Evolutionary conservation across 53 echinoderm and acorn worm species (phyloP), one percentile per base, ranked within the genome.

Genomic region (Holothuria scabra): DNA sequence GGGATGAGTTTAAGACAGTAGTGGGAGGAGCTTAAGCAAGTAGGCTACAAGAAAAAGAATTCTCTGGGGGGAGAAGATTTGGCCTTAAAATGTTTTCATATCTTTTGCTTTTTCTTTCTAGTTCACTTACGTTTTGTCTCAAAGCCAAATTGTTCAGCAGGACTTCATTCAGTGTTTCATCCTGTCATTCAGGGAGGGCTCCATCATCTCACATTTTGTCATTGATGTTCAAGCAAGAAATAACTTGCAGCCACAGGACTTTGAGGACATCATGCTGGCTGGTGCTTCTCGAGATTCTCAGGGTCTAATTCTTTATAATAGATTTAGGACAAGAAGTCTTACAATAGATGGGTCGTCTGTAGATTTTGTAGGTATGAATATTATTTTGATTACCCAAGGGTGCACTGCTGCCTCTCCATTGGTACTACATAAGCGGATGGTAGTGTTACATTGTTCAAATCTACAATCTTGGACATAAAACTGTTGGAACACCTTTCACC

Each of bases 81-180:
- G n/a, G n/a, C n/a, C n/a, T 8, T 41, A 10, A 41, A 41, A 41
- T 8, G 41, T 64, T 6, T 24, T n/a, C 13, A 48, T 48, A 48
- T 48, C 16, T 75, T 46, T 19, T 56, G 3, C 13, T 56, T 20
- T 78, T 31, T 38, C 12, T n/a, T 63, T 41, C 6, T 24, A 81
- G 82, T 48, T 6, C 41, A 64, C 44, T 34, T 48, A 81, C 30
- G 35, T 63, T 38, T 12, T 64, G 14, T 33, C 62, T 32, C 82
- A 64, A 22, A 81, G 33, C 38, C 28, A 24, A 23, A 34, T 11
- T 48, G 12, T 81, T 14, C n/a, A 30, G 1, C 82, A 41, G 14
- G 64, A 81, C 31, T 64, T 63, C 18, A 81, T 81, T 22, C 62
- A 81, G 64, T 81, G 82, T 25, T 81, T 81, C 35, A 64, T 64